These are phyloP conservation scores for Pseudomyrmex flavicornis DNA, from an alignment of 1,140 invertebrate genomes.

Conservation along the genomic window DNA sequence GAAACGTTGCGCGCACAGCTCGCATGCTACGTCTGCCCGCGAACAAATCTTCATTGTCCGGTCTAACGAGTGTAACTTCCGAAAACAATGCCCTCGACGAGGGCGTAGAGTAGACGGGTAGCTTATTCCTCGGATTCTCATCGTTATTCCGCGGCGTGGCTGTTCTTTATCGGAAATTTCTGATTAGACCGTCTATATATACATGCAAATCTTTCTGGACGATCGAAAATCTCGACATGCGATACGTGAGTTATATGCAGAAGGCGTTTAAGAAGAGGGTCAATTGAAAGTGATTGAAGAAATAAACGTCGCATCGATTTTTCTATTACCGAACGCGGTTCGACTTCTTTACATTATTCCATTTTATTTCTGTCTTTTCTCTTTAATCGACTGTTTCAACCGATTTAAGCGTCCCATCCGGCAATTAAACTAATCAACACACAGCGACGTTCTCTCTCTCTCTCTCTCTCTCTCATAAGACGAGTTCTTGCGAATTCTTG, in stretches of 20 bases:
- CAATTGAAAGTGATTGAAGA: background rate
- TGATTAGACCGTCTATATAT: background rate
- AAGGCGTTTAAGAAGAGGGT: too few species aligned
- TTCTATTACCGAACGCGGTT: background rate
- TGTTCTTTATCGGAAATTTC: conserved; percentile 25
- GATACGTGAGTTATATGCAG: background rate
- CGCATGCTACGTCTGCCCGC: conserved; percentile 42
- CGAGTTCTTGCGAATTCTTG: conserved; percentile 9
- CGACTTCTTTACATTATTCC: too few species aligned
- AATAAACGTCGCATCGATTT: background rate
- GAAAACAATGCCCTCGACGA: conserved; percentile 67
- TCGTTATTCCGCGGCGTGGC: background rate
- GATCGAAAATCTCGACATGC: background rate
- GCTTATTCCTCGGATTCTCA: conserved; percentile 8
- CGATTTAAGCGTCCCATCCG: background rate
- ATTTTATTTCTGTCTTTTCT: background rate
- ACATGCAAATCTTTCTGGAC: background rate
- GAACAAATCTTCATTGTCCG: conserved; percentile 71
- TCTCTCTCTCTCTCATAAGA: background rate
- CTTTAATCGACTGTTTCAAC: background rate
- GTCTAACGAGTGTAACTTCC: conserved; percentile 71
- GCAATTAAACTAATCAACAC: conserved; percentile 35
- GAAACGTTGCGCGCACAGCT: conserved; percentile 38
- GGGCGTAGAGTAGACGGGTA: conserved; percentile 25
- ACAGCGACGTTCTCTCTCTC: background rate